These are phyloP conservation scores for Opisthograptis luteolata DNA, from an alignment of 2,888 invertebrate species.

Conservation along the genomic window DNA sequence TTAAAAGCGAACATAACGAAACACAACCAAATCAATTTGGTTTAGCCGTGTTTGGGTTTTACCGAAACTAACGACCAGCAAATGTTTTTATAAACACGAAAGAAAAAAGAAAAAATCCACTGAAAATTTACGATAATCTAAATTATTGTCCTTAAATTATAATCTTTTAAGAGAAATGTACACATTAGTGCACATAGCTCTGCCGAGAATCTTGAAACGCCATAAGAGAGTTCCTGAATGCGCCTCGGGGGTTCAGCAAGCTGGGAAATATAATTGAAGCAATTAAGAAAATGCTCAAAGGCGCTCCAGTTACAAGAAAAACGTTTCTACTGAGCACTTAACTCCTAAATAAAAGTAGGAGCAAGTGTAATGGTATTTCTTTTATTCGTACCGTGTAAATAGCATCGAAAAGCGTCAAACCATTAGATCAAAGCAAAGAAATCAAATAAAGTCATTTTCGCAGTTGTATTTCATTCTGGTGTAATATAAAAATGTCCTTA, in stretches of 20 bases:
- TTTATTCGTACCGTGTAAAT: constrained; percentile 9
- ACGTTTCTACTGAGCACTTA: constrained; percentile 21
- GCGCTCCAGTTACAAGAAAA: constrained; percentile 26
- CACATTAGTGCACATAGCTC: not conserved
- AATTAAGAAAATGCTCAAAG: constrained; percentile 28
- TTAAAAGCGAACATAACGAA: no score
- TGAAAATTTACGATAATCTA: no score
- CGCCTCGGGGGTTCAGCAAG: constrained; percentile 16
- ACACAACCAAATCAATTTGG: no score
- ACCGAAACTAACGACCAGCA: no score
- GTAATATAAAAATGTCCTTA: constrained; percentile 20
- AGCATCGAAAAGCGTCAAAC: constrained; percentile 11
- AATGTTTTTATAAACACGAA: no score
- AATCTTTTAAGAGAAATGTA: not conserved
- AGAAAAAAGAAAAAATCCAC: no score
- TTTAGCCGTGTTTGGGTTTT: no score
- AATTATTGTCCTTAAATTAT: no score
- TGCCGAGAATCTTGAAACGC: not conserved
- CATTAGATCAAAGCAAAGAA: constrained; percentile 28
- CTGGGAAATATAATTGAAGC: constrained; percentile 22
- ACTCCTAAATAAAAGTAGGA: constrained; percentile 15
- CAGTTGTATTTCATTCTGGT: constrained; percentile 26
- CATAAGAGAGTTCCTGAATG: constrained; percentile 5
- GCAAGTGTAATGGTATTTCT: constrained; percentile 13
- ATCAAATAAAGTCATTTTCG: constrained; percentile 37